Conservation (phyloP, 2,113 vertebrate genomes). For the Oryzias celebensis region DNA sequence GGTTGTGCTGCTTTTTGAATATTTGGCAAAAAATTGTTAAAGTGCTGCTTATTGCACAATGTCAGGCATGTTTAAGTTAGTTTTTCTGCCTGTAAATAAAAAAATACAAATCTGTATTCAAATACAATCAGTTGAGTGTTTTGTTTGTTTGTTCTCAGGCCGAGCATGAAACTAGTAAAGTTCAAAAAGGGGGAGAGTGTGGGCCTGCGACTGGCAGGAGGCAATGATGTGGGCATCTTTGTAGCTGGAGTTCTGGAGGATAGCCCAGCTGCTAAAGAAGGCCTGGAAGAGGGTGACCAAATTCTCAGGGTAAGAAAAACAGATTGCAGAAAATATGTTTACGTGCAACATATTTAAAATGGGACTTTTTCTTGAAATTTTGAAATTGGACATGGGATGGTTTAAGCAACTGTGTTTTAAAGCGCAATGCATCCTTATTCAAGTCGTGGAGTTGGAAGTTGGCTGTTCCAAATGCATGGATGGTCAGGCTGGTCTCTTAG, state of each 20-base stretch:
- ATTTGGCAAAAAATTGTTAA: too few relatives aligned
- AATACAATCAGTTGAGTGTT: slow-evolving; percentile 10
- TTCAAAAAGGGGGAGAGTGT: slow-evolving; percentile 99
- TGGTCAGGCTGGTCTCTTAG: slow-evolving; percentile 62
- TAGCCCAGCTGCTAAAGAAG: slow-evolving; percentile 97
- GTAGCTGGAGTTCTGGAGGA: slow-evolving; percentile 97
- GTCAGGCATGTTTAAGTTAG: neutral
- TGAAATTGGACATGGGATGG: slow-evolving; percentile 13
- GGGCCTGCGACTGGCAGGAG: slow-evolving; percentile 94
- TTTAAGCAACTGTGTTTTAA: slow-evolving; percentile 44
- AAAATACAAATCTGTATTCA: slow-evolving; percentile 14
- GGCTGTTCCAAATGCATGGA: slow-evolving; percentile 55
- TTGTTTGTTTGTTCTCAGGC: slow-evolving; percentile 75
- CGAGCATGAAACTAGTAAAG: slow-evolving; percentile 99
- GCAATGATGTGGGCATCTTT: slow-evolving; percentile 98
- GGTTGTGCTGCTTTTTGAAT: too few relatives aligned
- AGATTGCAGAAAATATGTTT: too few relatives aligned
- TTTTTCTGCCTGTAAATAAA: slow-evolving; percentile 5
- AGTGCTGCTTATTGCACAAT: too few relatives aligned
- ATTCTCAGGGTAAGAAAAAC: slow-evolving; percentile 92
- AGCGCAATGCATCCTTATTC: slow-evolving; percentile 24
- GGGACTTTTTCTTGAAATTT: neutral
- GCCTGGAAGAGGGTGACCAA: slow-evolving; percentile 97
- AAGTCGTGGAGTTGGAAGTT: slow-evolving; percentile 44
- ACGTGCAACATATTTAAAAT: too few relatives aligned